Base-by-base conservation (phyloP, 2,888 invertebrate genomes). In the Agelastica alni region DNA sequence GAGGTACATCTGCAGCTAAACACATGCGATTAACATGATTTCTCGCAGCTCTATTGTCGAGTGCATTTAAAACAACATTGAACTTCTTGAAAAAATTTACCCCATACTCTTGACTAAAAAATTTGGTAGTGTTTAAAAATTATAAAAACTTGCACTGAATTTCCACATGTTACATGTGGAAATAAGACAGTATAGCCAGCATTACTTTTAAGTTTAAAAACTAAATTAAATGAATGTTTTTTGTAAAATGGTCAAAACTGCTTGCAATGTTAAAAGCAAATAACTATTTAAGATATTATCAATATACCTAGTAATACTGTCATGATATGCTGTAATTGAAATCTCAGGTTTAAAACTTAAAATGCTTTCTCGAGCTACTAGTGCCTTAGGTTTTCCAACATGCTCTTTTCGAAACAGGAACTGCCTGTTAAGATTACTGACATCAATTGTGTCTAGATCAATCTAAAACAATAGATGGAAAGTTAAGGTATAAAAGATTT, bases 1-100 rank as follows among this genome's bases (percentile, higher is more conserved):
- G 79, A 0, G 99, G 97, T 22, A 96, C 82, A 72, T 93, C 88
- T 1, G 96, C 94, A 30, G 97, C 94, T 42, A 99, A 80, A 75
- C 99, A 99, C 93, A 99, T 93, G 18, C 99, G 85, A 79, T 99
- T 99, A 0, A 99, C 99, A 80, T 99, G 99, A 75, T 93, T 97
- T 36, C 99, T 85, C 1, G 99, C 99, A 39, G 91, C 91, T 69
- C 91, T 83, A 77, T 99, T 99, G 75, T 99, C 99, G 62, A 99
- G 78, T 0, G 99, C 99, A 79, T 97, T 99, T 79, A 99, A 81
- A 3, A 99, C 96, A 52, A 99, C 75, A 55, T 85, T 84, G 77
- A 97, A 99, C 70, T 88, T 85, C 75, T 93, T 90, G 78, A 95
- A 98, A 77, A 93, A 99, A 60, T 85, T 86, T 0, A 93, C 86